These are phyloP conservation scores for Yponomeuta cagnagella DNA, from an alignment of 2,888 invertebrate species.

Conservation along the genomic window DNA sequence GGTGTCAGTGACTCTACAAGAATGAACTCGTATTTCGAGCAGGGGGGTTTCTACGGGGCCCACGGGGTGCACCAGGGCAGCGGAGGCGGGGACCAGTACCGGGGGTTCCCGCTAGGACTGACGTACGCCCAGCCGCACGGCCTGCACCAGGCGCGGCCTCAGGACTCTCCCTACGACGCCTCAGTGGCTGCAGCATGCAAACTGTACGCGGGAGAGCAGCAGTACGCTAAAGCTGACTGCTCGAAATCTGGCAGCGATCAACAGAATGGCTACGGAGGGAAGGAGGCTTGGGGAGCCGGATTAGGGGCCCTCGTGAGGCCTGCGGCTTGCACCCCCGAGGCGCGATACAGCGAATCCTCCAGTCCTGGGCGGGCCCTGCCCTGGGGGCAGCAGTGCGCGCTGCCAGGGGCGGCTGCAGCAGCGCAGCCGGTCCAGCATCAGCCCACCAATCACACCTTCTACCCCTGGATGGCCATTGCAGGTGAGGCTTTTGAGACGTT, in stretches of 20 bases:
- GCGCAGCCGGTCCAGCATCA: constrained; percentile 92
- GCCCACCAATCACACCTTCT: constrained; percentile 94
- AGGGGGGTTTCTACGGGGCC: constrained; percentile 95
- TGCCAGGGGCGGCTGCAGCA: constrained; percentile 86
- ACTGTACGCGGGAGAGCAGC: constrained; percentile 83
- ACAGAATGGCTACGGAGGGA: constrained; percentile 82
- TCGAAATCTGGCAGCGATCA: constrained; percentile 79
- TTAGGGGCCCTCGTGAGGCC: constrained; percentile 84
- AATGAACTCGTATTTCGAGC: constrained; percentile 98
- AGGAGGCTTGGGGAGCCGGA: constrained; percentile 82
- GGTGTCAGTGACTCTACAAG: constrained; percentile 65
- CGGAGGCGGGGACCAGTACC: constrained; percentile 85
- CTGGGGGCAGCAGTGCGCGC: constrained; percentile 92
- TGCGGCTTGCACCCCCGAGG: constrained; percentile 93
- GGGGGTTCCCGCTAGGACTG: constrained; percentile 90
- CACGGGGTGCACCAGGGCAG: constrained; percentile 88
- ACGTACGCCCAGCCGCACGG: constrained; percentile 91
- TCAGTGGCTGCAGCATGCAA: constrained; percentile 92
- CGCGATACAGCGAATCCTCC: constrained; percentile 89
- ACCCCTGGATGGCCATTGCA: constrained; percentile 99
- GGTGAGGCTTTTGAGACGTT: constrained; percentile 77
- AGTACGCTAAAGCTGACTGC: constrained; percentile 84
- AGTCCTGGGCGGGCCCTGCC: constrained; percentile 86
- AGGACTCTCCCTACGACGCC: constrained; percentile 94
- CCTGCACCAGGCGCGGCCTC: constrained; percentile 85